Conservation (phyloP, 1,140 invertebrate genomes). For the Drosophila virilis region DNA sequence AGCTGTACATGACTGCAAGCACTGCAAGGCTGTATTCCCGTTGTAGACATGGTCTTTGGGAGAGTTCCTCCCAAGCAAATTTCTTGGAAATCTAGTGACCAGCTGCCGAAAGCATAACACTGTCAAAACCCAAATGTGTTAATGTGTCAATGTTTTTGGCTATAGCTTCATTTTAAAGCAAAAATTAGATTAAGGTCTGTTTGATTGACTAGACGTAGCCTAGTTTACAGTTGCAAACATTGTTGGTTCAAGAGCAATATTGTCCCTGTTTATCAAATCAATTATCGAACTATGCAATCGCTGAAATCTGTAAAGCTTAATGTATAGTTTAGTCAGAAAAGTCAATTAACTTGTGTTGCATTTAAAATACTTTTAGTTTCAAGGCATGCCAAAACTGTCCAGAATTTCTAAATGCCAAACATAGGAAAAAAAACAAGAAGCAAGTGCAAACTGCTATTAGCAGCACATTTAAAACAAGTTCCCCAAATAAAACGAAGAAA, state of each 20-base stretch:
- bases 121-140: not conserved
- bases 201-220: not conserved
- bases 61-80: not conserved
- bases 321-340: too few relatives aligned
- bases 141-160: slow-evolving; percentile 9
- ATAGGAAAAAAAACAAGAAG: slow-evolving; percentile 1
- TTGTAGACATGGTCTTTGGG: slow-evolving; percentile 12
- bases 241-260: too few relatives aligned
- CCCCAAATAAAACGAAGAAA: slow-evolving; percentile 19
- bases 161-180: not conserved
- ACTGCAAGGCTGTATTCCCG: slow-evolving; percentile 42
- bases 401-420: not conserved
- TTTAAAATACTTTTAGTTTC: not conserved
- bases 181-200: not conserved
- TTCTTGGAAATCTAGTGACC: slow-evolving; percentile 4
- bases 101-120: slow-evolving; percentile 8
- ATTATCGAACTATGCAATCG: too few relatives aligned
- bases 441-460: slow-evolving; percentile 53
- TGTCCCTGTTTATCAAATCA: too few relatives aligned
- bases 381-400: not conserved
- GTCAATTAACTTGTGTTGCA: not conserved
- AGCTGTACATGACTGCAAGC: slow-evolving; percentile 45
- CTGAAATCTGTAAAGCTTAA: too few relatives aligned
- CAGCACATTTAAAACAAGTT: slow-evolving; percentile 58
- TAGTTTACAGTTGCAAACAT: too few relatives aligned